Evolutionary conservation across 2,113 vertebrate species (phyloP), one percentile per base, ranked within the genome.

Genomic region (Syngnathus typhle): DNA sequence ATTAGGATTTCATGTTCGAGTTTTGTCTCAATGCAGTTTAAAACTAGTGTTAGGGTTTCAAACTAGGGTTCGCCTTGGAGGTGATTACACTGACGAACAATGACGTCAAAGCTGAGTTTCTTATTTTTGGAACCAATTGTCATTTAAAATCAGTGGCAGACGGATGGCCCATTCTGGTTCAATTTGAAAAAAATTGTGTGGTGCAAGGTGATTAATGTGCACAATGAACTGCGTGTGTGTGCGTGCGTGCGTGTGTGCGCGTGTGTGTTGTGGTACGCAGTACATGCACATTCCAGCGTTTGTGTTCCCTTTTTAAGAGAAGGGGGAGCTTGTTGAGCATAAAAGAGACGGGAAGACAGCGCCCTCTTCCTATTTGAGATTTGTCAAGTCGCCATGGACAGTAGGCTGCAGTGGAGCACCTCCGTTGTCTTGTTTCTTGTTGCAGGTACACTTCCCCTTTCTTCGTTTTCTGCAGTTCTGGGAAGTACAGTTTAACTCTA

Each of bases 381-480:
- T 46, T 36, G 21, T 2, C 0, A 46, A 38, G 9, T 37, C 47
- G 56, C 36, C n/a, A 67, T 71, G 79, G 69, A 82, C n/a, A 37
- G 4, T 44, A 80, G 32, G 54, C 36, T 77, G 0, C 8, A 59
- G 19, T 15, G 15, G 27, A 47, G 62, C 6, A 65, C 67, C 1
- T 6, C 13, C 44, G 5, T 16, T 58, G 11, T 75, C 10, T 66
- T 84, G 11, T 2, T 73, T 59, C 59, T 82, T 65, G 58, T 82
- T 65, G 58, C 71, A 77, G 83, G 84, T 89, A 75, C 0, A 49
- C n/a, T 56, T 7, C 9, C n/a, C n/a, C 3, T 41, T 61, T 7
- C 55, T 56, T 7, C 27, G 5, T 56, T 54, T 15, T 27, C 1
- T 19, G 27, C 36, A 39, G 19, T 27, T 12, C 19, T 16, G n/a